phyloP scores from a whole-genome alignment of 1,140 invertebrate genomes.

The Heterodera schachtii region DNA sequence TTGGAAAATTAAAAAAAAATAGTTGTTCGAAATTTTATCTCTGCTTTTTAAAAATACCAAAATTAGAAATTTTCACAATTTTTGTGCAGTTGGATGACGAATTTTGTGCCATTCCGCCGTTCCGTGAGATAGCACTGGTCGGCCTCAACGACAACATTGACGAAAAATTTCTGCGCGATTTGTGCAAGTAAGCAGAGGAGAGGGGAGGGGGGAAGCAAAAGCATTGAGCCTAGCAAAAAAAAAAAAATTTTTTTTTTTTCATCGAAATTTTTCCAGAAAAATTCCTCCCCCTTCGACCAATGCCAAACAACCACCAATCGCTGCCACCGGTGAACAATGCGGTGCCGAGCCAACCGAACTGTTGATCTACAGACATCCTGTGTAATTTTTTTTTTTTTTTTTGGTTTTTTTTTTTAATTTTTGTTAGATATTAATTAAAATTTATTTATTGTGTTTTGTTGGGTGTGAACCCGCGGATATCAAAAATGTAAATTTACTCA shows the following conservation, averaged over 20 bases:
- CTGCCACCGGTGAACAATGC: background rate
- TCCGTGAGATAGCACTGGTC: slow-evolving; percentile 24
- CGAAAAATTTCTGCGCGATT: slow-evolving; percentile 31
- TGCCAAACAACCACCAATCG: background rate
- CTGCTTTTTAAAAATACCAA: background rate
- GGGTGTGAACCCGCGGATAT: too few species aligned
- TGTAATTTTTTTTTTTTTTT: background rate
- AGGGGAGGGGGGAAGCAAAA: too few species aligned
- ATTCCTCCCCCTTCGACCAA: background rate
- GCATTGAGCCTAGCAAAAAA: too few species aligned
- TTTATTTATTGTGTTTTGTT: background rate
- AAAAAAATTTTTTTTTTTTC: slow-evolving; percentile 2
- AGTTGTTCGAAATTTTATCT: background rate
- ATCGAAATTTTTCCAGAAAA: background rate
- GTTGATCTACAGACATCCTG: background rate
- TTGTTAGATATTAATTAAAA: too few species aligned
- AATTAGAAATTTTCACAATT: background rate
- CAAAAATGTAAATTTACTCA: too few species aligned
- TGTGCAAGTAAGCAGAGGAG: slow-evolving; percentile 22
- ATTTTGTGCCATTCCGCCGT: slow-evolving; percentile 27
- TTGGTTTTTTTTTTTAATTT: too few species aligned
- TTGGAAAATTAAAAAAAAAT: too few species aligned
- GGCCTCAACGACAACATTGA: slow-evolving; percentile 37
- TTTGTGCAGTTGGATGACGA: slow-evolving; percentile 28
- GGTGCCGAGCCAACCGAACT: background rate